Base-by-base conservation (phyloP, 2,888 invertebrate species). In the Sarcophaga variegata region DNA sequence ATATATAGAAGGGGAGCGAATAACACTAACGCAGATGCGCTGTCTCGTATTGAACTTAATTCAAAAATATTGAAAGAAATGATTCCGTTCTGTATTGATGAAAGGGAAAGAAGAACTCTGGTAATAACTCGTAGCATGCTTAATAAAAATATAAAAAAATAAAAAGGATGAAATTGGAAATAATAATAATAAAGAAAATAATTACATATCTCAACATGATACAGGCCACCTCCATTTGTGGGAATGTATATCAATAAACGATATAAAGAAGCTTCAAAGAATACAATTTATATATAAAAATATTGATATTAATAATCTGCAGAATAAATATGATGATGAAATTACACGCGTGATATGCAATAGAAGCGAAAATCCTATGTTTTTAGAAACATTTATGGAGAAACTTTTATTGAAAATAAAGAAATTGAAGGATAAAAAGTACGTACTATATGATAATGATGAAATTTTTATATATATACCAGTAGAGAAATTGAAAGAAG, bases 1-100 rank as follows among this genome's bases (percentile, higher is more conserved):
- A 47, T 47, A 47, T 5, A 67, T 20, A 20, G 11, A 85, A 90
- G 20, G 81, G 80, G 87, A 49, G 64, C 12, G 1, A 17, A 67
- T 4, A 67, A 45, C n/a, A 67, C 67, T 14, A 67, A 67, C 25
- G 37, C 67, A 6, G 67, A 67, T 37, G 67, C 67, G 37, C 45
- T 67, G 12, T 47, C 47, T 47, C 47, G 47, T 12, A 12, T 47
- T 47, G 47, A 47, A 8, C 8, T 47, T 12, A 12, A 47, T 12
- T 47, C 47, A 12, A 47, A 47, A 47, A 47, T 47, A 12, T 49
- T 11, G 49, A 49, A 11, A 49, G 49, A 6, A 12, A 49, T 49
- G 49, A 49, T 12, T 49, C 49, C 49, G 11, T 14, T 2, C 49
- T 49, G 49, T 11, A 10, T 49, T 49, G 49, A 49, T 49, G 49